Base-by-base conservation (phyloP, 2,888 invertebrate species). In the Stictocephala bisonia region DNA sequence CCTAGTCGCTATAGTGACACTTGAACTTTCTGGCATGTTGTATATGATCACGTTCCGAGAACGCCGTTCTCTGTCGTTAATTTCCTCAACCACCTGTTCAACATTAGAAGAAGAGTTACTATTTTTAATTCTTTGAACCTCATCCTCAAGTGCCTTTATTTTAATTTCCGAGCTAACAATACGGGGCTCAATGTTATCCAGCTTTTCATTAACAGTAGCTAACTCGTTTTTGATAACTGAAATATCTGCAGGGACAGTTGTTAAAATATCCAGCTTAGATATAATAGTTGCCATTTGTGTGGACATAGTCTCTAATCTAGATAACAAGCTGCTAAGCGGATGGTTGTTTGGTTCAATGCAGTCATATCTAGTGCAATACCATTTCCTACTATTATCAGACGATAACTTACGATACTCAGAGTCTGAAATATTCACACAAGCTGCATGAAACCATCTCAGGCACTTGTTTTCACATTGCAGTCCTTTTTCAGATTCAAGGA, bases 281-380 rank as follows among this genome's bases (percentile, higher is more conserved):
- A 53, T 53, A 11, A 53, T 53, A 7, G 53, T 53, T 2, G 53
- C 53, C 53, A 53, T 53, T 53, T 53, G 53, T 53, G 53, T 11
- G 1, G 53, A 53, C 2, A 53, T 24, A 9, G 53, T 53, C n/a
- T 53, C 53, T 26, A 53, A 53, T n/a, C n/a, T 53, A 22, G 22
- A 11, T 22, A 53, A 6, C n/a, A 53, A 26, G 13, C n/a, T 26
- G n/a, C n/a, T 53, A 3, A 53, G 53, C 2, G 53, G 26, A 13
- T 53, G 24, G n/a, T 24, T 53, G 3, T 13, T 53, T 26, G n/a
- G n/a, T 53, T 53, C 53, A 2, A 2, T 3, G n/a, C 53, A 53
- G n/a, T 53, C 53, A 26, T 11, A 53, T 53, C 53, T 53, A n/a
- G 3, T 26, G 26, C 53, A 53, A 6, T 1, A 6, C 53, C 53